Evolutionary conservation across 64 coral and sea anemone species (phyloP).

Genomic region (Porites lutea): DNA sequence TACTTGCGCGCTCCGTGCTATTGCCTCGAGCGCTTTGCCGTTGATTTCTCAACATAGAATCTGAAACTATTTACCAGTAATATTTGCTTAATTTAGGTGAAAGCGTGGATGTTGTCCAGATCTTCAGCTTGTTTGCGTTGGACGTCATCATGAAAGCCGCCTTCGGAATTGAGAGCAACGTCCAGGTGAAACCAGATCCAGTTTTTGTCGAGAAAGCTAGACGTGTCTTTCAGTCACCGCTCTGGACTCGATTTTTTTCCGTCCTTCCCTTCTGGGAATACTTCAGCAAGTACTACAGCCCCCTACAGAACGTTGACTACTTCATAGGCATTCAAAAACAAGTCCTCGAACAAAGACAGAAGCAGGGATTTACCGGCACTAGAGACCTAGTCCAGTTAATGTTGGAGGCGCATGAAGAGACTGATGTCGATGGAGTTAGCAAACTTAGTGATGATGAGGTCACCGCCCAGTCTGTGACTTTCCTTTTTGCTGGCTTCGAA

Average conservation of each 20-base stretch:
- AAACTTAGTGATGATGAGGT: conserved; percentile 75
- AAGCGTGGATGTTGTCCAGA: conserved; percentile 39
- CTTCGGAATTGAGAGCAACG: conserved; percentile 60
- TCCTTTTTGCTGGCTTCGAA: conserved; percentile 76
- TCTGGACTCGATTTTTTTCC: conserved; percentile 63
- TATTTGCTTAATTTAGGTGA: conserved; percentile 35
- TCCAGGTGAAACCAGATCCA: conserved; percentile 50
- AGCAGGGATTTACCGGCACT: background rate
- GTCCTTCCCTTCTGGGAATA: conserved; percentile 71
- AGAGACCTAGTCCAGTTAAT: conserved; percentile 79
- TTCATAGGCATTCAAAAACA: conserved; percentile 22
- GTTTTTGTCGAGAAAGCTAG: conserved; percentile 60
- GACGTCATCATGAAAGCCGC: conserved; percentile 75
- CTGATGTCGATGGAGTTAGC: conserved; percentile 34
- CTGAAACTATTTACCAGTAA: no score
- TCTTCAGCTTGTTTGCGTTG: conserved; percentile 75
- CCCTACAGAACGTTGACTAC: conserved; percentile 38
- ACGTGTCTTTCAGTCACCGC: conserved; percentile 37
- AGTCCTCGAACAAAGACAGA: conserved; percentile 55
- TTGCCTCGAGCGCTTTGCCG: no score
- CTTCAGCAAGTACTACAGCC: conserved; percentile 29
- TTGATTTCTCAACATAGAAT: no score
- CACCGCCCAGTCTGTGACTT: conserved; percentile 73
- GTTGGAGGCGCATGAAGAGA: conserved; percentile 82
- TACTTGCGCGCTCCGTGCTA: no score